Percentiles rank a stretch among this genome's conserved stretches.
These are phyloP conservation scores for Lasius fuliginosus DNA, from an alignment of 2,888 invertebrate species.

Conservation along the genomic window DNA sequence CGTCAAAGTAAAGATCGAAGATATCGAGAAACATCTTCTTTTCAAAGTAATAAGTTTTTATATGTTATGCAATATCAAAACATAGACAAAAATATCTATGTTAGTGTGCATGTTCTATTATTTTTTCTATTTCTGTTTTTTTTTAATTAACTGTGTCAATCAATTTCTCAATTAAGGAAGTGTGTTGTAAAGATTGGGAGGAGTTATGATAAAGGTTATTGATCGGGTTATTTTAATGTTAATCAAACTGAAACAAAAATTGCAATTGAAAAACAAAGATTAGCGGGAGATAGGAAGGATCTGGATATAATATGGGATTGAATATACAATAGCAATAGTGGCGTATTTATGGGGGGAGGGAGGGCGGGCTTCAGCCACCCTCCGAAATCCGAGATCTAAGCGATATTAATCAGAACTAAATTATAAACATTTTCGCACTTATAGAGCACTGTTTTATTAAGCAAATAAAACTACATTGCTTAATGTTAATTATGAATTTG, in stretches of 20 bases:
- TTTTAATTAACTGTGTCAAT: not conserved
- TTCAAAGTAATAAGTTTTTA: not conserved
- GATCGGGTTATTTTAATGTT: not conserved
- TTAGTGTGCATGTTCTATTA: not conserved
- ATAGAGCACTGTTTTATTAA: no score
- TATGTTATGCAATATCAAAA: not conserved
- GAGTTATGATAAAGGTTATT: not conserved
- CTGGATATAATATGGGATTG: constrained; percentile 68
- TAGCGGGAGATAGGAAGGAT: constrained; percentile 31
- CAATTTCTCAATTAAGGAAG: not conserved
- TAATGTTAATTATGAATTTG: no score
- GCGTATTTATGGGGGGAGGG: no score
- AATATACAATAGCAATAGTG: constrained; percentile 53
- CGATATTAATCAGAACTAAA: no score
- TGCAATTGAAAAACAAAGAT: constrained; percentile 37
- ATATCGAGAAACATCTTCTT: not conserved
- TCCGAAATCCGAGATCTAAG: no score
- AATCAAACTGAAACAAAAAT: constrained; percentile 24
- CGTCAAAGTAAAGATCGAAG: not conserved
- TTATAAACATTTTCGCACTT: no score
- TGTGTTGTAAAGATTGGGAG: not conserved
- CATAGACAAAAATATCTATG: not conserved
- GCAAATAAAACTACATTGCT: no score
- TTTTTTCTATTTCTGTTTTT: not conserved
- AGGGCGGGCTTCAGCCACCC: no score